Percentiles rank a stretch among this genome's conserved stretches.
These are phyloP conservation scores for Chrysemys picta DNA, from an alignment of 2,113 vertebrate species.

Conservation along the genomic window DNA sequence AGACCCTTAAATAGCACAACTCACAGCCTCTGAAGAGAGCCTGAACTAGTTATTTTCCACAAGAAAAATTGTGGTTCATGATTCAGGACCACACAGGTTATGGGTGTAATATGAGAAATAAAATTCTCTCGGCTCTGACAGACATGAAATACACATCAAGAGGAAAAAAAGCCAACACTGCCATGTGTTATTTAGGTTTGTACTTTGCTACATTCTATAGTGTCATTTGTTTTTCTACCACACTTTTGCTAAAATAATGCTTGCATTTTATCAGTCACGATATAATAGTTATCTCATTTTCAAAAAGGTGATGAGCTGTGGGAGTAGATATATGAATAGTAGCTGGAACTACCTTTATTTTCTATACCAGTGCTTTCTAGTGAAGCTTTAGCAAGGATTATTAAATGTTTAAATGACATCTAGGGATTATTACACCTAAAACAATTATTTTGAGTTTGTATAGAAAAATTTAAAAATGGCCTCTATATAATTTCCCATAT, in stretches of 20 bases:
- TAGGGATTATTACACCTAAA: background rate
- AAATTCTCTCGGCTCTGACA: background rate
- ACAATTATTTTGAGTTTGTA: background rate
- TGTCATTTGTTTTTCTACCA: background rate
- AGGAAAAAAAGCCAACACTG: background rate
- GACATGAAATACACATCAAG: background rate
- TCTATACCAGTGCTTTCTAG: background rate
- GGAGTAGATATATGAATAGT: background rate
- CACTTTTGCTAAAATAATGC: conserved; percentile 1
- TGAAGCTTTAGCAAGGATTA: background rate
- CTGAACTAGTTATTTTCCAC: background rate
- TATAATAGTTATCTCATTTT: background rate
- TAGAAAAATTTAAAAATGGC: background rate
- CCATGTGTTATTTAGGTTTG: background rate
- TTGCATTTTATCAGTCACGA: background rate
- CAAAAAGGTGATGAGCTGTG: background rate
- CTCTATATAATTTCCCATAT: background rate
- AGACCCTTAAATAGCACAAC: background rate
- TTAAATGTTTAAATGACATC: background rate
- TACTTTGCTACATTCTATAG: background rate
- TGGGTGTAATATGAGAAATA: background rate
- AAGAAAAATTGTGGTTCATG: background rate
- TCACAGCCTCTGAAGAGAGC: background rate
- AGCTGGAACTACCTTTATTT: background rate
- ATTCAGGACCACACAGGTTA: background rate